phyloP scores from a whole-genome alignment of 2,113 vertebrate species.

The Paramisgurnus dabryanus region DNA sequence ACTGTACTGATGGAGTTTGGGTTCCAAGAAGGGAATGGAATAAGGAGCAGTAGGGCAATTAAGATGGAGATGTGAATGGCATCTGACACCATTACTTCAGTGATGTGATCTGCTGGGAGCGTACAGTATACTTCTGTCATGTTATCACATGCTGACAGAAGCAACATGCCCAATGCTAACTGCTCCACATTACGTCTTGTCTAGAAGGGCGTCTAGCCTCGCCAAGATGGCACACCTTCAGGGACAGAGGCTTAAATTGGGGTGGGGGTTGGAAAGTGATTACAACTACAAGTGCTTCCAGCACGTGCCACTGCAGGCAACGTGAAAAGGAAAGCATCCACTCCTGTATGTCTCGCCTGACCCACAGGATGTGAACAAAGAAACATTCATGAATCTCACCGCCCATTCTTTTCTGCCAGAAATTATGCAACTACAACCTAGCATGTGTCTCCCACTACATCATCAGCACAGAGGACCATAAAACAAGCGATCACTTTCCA shows the following conservation, averaged over 20 bases:
- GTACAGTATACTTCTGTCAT: not conserved
- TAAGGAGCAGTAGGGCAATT: not conserved
- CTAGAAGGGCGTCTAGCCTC: not conserved
- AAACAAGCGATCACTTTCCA: slow-evolving; percentile 7
- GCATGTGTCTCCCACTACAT: slow-evolving; percentile 11
- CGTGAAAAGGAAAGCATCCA: slow-evolving; percentile 37
- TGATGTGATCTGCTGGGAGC: not conserved
- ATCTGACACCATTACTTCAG: not conserved
- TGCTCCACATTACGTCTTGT: slow-evolving; percentile 20
- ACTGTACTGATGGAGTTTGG: not conserved
- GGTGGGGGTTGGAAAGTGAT: not conserved
- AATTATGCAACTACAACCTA: slow-evolving; percentile 32
- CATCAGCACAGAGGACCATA: slow-evolving; percentile 27
- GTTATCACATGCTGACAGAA: not conserved
- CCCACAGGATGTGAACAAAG: slow-evolving; percentile 40
- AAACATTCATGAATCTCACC: slow-evolving; percentile 45
- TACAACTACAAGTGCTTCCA: not conserved
- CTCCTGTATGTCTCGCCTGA: slow-evolving; percentile 31
- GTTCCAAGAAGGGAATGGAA: not conserved
- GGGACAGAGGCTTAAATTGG: not conserved
- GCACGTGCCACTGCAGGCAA: slow-evolving; percentile 51
- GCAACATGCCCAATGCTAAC: not conserved
- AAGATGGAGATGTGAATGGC: not conserved
- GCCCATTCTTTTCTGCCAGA: not conserved
- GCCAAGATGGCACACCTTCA: not conserved